Base-by-base conservation (phyloP, 2,888 invertebrate genomes). In the Pteria penguin region DNA sequence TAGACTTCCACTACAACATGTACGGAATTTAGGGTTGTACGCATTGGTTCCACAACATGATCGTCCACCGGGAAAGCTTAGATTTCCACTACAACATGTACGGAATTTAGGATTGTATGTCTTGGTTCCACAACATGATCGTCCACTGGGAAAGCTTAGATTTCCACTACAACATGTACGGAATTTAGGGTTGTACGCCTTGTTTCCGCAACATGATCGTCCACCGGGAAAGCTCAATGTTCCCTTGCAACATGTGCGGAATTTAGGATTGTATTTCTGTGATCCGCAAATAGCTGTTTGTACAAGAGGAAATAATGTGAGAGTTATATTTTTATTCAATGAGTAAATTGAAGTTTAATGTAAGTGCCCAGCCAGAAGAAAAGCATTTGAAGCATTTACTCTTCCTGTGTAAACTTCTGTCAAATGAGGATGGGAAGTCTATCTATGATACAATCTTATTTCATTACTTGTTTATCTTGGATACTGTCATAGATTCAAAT, bases 31-130 rank as follows among this genome's bases (percentile, higher is more conserved):
- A 24, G 61, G n/a, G n/a, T n/a, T n/a, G n/a, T n/a, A n/a, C n/a
- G n/a, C n/a, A n/a, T n/a, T n/a, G n/a, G n/a, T n/a, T n/a, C 71
- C 71, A 61, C 71, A 71, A 24, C 71, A 71, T 3, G 14, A 18
- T 14, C 14, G 11, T 22, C 27, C 31, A 0, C n/a, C 60, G 4
- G 27, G 60, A 18, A 18, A 27, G 29, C 29, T 33, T 4, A 70
- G 24, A 24, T 27, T n/a, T n/a, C 69, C 69, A 22, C 14, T 45
- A 33, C 69, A 70, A 22, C 69, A 70, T 26, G 60, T 70, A 27
- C 36, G 14, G 1, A 27, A 32, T 32, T 4, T 22, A 11, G 60
- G 60, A 45, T 70, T 26, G n/a, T 45, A 52, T 24, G 60, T 2
- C 1, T 45, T 58, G 5, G 26, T n/a, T 18, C 69, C 69, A 22